These are phyloP conservation scores for Chaetura pelagica DNA, from an alignment of 2,113 vertebrate species.

Conservation along the genomic window DNA sequence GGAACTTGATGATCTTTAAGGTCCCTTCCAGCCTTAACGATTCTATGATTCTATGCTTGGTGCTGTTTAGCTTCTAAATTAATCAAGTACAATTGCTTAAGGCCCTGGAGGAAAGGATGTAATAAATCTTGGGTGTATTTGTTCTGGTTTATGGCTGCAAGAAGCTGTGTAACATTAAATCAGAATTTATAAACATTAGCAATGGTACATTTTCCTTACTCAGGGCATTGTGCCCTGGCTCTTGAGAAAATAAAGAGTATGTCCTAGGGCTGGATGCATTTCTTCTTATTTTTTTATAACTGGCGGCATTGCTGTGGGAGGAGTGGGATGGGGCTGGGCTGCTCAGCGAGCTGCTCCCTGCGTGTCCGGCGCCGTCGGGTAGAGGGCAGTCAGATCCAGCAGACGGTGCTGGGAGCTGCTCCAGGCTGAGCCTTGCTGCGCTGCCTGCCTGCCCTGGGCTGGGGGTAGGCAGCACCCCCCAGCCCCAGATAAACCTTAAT, in stretches of 20 bases:
- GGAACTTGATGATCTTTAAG: too few relatives aligned
- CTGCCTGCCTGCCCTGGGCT: not conserved
- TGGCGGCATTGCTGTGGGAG: not conserved
- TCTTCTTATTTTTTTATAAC: not conserved
- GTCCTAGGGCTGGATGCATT: not conserved
- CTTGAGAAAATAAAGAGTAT: slow-evolving; percentile 26
- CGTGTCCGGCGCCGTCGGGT: not conserved
- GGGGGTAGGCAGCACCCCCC: not conserved
- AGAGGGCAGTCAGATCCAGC: slow-evolving; percentile 56
- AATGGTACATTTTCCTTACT: slow-evolving; percentile 53
- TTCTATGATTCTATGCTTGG: not conserved
- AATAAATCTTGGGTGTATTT: slow-evolving; percentile 78
- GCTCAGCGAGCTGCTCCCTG: not conserved
- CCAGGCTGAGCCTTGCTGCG: not conserved
- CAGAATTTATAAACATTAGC: slow-evolving; percentile 73
- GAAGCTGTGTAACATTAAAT: slow-evolving; percentile 68
- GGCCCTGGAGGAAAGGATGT: slow-evolving; percentile 71
- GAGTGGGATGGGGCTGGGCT: not conserved
- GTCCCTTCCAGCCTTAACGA: too few relatives aligned
- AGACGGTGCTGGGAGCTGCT: not conserved
- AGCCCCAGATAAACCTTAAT: not conserved
- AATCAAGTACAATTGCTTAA: slow-evolving; percentile 73
- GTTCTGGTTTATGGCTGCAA: slow-evolving; percentile 73
- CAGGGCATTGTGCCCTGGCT: slow-evolving; percentile 58
- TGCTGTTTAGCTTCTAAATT: slow-evolving; percentile 60